These are phyloP conservation scores for Shargacucullia verbasci DNA, from an alignment of 2,888 invertebrate species.

Conservation along the genomic window DNA sequence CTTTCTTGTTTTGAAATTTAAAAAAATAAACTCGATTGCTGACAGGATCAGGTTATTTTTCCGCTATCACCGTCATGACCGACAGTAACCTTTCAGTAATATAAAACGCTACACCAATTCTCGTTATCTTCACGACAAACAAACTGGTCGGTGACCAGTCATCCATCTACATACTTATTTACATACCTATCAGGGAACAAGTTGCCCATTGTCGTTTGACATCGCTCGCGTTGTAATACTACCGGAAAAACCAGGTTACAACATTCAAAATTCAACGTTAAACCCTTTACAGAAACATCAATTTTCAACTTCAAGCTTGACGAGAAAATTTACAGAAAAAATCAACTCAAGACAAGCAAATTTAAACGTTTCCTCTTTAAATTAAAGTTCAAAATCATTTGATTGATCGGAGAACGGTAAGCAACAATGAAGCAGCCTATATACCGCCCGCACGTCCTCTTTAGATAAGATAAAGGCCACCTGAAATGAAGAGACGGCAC, in stretches of 20 bases:
- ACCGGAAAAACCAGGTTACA: conserved; percentile 75
- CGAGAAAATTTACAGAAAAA: conserved; percentile 73
- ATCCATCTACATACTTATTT: conserved; percentile 84
- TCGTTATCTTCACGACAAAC: conserved; percentile 67
- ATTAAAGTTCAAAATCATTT: conserved; percentile 55
- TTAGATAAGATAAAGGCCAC: conserved; percentile 88
- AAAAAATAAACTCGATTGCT: conserved; percentile 6
- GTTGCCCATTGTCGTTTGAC: conserved; percentile 83
- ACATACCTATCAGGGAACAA: conserved; percentile 86
- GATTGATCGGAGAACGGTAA: conserved; percentile 56
- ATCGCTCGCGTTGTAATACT: conserved; percentile 76
- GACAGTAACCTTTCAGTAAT: conserved; percentile 54
- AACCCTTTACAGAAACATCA: conserved; percentile 16
- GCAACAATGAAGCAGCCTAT: conserved; percentile 80
- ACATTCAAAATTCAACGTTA: conserved; percentile 63
- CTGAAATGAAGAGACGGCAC: conserved; percentile 83
- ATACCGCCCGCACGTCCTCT: conserved; percentile 88
- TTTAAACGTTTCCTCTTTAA: conserved; percentile 8
- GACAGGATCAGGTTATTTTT: conserved; percentile 28
- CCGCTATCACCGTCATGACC: conserved; percentile 56
- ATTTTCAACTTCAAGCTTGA: conserved; percentile 31
- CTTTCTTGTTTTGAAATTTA: neutral
- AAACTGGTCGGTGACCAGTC: conserved; percentile 83
- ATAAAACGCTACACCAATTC: conserved; percentile 57
- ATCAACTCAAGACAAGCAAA: conserved; percentile 31